Evolutionary conservation across 2,888 invertebrate species (phyloP).

Genomic region (Diaperis boleti): DNA sequence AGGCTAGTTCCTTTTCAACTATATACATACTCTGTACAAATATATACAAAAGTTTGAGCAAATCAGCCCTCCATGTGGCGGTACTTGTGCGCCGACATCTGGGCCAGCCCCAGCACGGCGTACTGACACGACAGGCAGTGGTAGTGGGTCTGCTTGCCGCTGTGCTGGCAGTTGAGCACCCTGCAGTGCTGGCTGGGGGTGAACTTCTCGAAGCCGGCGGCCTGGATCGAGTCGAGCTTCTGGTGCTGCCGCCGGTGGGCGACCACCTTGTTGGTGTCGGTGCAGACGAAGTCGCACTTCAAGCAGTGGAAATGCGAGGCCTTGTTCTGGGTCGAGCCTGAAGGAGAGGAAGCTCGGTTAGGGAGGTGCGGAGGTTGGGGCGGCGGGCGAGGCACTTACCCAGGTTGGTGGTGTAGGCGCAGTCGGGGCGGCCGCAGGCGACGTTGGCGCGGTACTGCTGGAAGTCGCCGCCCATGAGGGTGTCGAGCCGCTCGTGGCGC

Average conservation of each 20-base stretch:
- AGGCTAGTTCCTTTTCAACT: constrained; percentile 23
- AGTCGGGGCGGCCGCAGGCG: constrained; percentile 86
- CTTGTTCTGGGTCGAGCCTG: constrained; percentile 77
- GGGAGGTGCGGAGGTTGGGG: no score
- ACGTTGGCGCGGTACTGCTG: constrained; percentile 93
- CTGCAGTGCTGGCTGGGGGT: constrained; percentile 86
- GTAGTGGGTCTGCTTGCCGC: constrained; percentile 95
- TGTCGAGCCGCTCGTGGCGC: constrained; percentile 92
- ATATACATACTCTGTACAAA: constrained; percentile 35
- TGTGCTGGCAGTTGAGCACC: constrained; percentile 82
- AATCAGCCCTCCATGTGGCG: constrained; percentile 78
- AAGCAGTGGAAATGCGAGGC: constrained; percentile 97
- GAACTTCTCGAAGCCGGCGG: constrained; percentile 94
- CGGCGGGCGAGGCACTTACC: no score
- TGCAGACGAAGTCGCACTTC: constrained; percentile 95
- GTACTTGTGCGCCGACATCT: constrained; percentile 94
- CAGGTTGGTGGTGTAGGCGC: constrained; percentile 85
- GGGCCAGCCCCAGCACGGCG: constrained; percentile 91
- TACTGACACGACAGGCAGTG: constrained; percentile 94
- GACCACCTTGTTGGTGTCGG: constrained; percentile 96
- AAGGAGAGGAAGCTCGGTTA: no score
- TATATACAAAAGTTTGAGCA: constrained; percentile 44
- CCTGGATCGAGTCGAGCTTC: constrained; percentile 92
- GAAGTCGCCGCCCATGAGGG: constrained; percentile 95
- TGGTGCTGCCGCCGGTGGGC: constrained; percentile 94